These are phyloP conservation scores for Aplysia californica DNA, from an alignment of 1,140 invertebrate genomes.

Conservation along the genomic window DNA sequence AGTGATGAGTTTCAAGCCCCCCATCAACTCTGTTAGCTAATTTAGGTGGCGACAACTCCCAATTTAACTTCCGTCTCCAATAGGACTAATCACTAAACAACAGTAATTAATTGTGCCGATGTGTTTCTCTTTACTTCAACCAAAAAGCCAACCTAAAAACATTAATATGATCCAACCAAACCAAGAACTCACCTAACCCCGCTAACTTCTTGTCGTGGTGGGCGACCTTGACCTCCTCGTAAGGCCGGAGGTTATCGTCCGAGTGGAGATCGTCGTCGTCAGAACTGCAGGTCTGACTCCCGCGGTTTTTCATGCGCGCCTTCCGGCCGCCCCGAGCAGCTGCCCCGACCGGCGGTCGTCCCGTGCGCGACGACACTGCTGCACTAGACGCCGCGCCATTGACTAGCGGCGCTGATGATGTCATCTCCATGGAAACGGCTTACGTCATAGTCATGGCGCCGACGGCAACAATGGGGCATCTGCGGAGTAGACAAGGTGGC, in stretches of 20 bases:
- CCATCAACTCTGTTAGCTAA: not conserved
- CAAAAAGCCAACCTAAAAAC: no score
- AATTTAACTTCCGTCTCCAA: not conserved
- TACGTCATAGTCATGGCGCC: no score
- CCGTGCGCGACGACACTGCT: not conserved
- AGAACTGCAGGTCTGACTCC: conserved; percentile 54
- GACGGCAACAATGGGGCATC: no score
- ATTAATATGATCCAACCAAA: no score
- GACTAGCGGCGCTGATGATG: not conserved
- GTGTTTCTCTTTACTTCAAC: not conserved
- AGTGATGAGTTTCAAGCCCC: no score
- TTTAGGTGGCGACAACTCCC: not conserved
- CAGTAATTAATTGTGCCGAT: no score
- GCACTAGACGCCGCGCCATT: not conserved
- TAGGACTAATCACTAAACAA: no score
- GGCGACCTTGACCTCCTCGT: conserved; percentile 61
- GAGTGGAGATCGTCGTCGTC: conserved; percentile 61
- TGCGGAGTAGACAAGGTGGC: no score
- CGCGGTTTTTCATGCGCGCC: conserved; percentile 41
- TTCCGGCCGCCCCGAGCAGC: conserved; percentile 29
- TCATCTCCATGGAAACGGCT: not conserved
- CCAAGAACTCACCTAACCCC: conserved; percentile 59
- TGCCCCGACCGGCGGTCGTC: not conserved
- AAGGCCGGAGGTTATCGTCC: conserved; percentile 61
- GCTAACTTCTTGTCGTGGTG: conserved; percentile 62